Conservation (phyloP, 2,797 vertebrate genomes). For the Eurystomus glaucurus region DNA sequence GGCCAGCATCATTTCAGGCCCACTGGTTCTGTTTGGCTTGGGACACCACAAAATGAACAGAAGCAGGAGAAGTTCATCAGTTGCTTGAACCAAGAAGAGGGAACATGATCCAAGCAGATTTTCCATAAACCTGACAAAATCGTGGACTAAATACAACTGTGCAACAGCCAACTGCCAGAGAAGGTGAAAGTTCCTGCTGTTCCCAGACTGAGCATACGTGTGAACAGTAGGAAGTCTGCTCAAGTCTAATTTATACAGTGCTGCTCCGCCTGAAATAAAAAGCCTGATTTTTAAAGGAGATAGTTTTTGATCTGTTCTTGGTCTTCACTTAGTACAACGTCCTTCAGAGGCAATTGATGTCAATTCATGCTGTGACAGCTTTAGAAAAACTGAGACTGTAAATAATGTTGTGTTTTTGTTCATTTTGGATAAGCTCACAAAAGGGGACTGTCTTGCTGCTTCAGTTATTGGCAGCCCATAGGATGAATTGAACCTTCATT, state of each 20-base stretch:
- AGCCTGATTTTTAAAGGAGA: background rate
- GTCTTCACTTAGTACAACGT: background rate
- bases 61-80: background rate
- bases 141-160: background rate
- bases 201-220: background rate
- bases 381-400: background rate
- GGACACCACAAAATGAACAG: background rate
- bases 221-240: background rate
- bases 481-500: constrained; percentile 6
- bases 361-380: background rate
- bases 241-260: background rate
- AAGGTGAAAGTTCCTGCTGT: constrained; percentile 17
- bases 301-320: background rate
- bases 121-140: background rate
- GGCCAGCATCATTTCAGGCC: background rate
- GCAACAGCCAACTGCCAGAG: background rate
- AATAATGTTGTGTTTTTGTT: constrained; percentile 2
- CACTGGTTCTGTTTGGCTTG: background rate
- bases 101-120: background rate
- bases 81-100: background rate
- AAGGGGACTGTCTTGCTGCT: background rate
- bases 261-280: background rate
- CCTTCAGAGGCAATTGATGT: background rate
- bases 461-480: background rate
- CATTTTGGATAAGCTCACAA: background rate